Percentiles rank a stretch among this genome's conserved stretches.
These are phyloP conservation scores for Merops nubicus DNA, from an alignment of 2,113 vertebrate species.

Conservation along the genomic window DNA sequence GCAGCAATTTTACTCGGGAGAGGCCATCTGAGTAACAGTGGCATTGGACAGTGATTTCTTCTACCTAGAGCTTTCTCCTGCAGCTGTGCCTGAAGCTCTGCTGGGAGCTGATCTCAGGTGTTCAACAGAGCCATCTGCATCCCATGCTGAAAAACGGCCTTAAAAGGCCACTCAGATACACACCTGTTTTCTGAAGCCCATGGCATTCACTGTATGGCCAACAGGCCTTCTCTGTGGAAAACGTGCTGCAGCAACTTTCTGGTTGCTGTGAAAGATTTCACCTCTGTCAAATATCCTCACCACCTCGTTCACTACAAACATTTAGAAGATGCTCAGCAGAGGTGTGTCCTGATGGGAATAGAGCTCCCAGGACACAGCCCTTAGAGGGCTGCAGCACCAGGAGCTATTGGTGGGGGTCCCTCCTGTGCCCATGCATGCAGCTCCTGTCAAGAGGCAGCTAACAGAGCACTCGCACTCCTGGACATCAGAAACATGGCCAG, in stretches of 20 bases:
- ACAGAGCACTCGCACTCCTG: not conserved
- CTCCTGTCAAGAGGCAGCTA: not conserved
- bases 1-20: not conserved
- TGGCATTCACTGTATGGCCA: not conserved
- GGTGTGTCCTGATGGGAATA: not conserved
- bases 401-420: not conserved
- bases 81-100: fast-evolving
- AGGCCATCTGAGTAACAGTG: not conserved
- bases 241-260: not conserved
- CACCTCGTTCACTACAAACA: not conserved
- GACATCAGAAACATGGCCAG: not conserved
- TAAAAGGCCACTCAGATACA: not conserved
- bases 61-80: not conserved
- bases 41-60: not conserved
- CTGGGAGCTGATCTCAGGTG: not conserved
- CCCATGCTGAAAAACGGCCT: not conserved
- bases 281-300: not conserved
- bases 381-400: not conserved
- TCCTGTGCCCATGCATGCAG: fast-evolving
- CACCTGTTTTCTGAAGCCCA: not conserved
- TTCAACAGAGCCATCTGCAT: not conserved
- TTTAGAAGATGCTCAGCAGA: not conserved
- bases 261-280: not conserved
- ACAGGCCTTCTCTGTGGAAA: not conserved
- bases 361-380: not conserved